Evolutionary conservation across 1,140 invertebrate species (phyloP).

Genomic region (Macrobrachium nipponense): DNA sequence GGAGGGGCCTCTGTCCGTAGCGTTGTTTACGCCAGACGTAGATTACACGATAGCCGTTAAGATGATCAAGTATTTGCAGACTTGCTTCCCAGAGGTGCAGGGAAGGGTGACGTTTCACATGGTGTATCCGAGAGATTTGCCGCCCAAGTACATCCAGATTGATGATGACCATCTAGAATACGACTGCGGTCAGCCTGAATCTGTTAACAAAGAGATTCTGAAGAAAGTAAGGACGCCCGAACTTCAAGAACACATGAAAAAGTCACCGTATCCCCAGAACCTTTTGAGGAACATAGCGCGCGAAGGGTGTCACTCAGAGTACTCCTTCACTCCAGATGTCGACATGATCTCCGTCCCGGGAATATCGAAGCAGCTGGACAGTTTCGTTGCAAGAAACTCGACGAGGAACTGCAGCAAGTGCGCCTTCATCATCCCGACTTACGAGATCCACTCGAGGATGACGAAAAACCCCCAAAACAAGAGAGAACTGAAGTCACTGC

Average conservation of each 20-base stretch:
- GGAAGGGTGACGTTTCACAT: not conserved
- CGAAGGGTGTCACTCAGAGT: not conserved
- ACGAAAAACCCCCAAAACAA: not conserved
- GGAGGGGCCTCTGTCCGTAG: not conserved
- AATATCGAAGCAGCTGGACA: not conserved
- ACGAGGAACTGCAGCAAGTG: not conserved
- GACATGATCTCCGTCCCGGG: not conserved
- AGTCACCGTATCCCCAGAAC: not conserved
- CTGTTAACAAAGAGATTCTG: not conserved
- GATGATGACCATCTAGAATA: not conserved
- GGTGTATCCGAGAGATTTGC: not conserved
- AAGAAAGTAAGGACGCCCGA: not conserved
- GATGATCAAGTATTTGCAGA: not conserved
- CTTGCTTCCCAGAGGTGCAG: not conserved
- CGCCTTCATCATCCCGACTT: not conserved
- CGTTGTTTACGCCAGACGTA: not conserved
- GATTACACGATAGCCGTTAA: not conserved
- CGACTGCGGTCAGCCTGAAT: not conserved
- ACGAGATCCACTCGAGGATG: not conserved
- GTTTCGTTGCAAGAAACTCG: not conserved
- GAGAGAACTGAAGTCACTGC: not conserved
- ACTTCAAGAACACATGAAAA: not conserved
- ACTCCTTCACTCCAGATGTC: not conserved
- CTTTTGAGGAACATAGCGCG: not conserved
- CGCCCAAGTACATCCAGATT: not conserved